phyloP scores from a whole-genome alignment of 2,113 vertebrate genomes.

The Nanorana parkeri region DNA sequence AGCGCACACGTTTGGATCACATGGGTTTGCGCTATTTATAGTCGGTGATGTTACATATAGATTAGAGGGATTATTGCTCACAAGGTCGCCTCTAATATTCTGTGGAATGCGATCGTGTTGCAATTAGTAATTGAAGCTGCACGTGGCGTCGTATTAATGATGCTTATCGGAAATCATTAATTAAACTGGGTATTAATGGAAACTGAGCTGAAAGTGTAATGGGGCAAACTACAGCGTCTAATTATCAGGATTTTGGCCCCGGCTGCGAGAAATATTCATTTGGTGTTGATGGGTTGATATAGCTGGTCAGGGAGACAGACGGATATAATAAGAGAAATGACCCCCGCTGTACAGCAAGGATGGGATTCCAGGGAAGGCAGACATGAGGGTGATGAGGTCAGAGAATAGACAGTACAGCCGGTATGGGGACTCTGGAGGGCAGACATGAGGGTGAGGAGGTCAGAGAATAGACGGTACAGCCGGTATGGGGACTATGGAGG shows the following conservation, averaged over 20 bases:
- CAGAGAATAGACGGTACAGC: no score
- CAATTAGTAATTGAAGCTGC: conserved; percentile 10
- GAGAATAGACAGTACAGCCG: no score
- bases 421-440: no score
- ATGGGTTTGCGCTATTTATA: background rate
- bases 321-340: no score
- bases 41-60: background rate
- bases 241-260: background rate
- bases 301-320: no score
- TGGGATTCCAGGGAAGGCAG: no score
- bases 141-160: conserved; percentile 36
- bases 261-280: background rate
- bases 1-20: background rate
- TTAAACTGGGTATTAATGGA: conserved; percentile 34
- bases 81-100: background rate
- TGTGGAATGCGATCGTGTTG: conserved; percentile 16
- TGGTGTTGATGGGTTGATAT: no score
- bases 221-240: background rate
- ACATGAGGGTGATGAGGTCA: no score
- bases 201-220: background rate
- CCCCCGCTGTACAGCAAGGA: no score
- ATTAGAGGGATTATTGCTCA: conserved; percentile 1
- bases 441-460: no score
- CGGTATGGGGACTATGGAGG: no score
- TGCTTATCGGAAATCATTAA: conserved; percentile 43